Percentiles rank a stretch among this genome's conserved stretches.
These are phyloP conservation scores for Malurus splendens DNA, from an alignment of 2,797 vertebrate species.

Conservation along the genomic window DNA sequence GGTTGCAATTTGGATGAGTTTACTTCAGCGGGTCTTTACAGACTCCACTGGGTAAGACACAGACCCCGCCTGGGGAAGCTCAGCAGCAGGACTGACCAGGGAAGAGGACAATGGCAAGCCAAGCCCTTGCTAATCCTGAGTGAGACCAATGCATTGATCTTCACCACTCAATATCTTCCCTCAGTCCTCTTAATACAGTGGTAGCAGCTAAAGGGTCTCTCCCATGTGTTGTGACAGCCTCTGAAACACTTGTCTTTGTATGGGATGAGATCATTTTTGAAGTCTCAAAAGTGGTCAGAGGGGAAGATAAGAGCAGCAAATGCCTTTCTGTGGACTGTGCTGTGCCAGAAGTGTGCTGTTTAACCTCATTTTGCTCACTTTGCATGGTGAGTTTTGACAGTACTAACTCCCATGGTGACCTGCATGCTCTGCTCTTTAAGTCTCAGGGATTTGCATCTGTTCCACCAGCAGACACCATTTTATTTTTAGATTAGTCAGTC, in stretches of 20 bases:
- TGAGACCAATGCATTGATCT: not conserved
- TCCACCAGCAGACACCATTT: not conserved
- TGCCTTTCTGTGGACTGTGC: not conserved
- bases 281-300: no score
- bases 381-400: not conserved
- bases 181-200: not conserved
- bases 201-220: not conserved
- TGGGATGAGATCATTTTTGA: not conserved
- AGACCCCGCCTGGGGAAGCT: not conserved
- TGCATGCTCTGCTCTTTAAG: not conserved
- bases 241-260: not conserved
- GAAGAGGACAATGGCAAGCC: accelerated
- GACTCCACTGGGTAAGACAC: not conserved
- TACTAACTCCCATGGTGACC: not conserved
- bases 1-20: not conserved
- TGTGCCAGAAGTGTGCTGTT: not conserved
- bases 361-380: not conserved
- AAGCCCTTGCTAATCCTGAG: not conserved
- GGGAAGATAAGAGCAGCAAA: no score
- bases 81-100: not conserved
- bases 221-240: not conserved
- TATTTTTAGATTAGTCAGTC: not conserved
- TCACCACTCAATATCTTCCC: not conserved
- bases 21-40: not conserved
- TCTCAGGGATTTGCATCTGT: not conserved